Percentiles rank a stretch among this genome's conserved stretches.
Conservation (phyloP, 2,113 vertebrate species). For the Microtus montanus region DNA sequence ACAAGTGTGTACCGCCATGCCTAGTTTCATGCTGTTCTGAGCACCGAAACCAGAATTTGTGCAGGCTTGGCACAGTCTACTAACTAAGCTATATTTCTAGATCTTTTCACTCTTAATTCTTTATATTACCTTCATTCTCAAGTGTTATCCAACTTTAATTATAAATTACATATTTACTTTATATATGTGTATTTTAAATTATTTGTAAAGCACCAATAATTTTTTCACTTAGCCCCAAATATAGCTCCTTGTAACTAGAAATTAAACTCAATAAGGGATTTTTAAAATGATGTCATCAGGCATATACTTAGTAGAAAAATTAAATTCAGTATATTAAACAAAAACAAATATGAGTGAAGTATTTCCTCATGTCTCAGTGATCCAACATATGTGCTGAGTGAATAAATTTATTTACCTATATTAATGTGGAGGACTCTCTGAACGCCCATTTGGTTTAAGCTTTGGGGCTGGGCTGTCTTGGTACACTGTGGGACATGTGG, state of each 20-base stretch:
- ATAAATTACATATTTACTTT: neutral
- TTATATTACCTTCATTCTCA: neutral
- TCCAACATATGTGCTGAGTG: neutral
- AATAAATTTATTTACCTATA: conserved; percentile 18
- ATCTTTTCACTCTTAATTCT: conserved; percentile 7
- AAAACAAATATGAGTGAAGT: conserved; percentile 12
- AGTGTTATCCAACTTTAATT: neutral
- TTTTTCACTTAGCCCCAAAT: conserved; percentile 18
- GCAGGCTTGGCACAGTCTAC: neutral
- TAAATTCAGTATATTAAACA: conserved; percentile 14
- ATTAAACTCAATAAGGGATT: conserved; percentile 35
- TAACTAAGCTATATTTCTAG: neutral
- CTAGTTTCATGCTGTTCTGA: neutral
- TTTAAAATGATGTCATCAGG: conserved; percentile 12
- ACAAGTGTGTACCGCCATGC: neutral
- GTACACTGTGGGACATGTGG: neutral
- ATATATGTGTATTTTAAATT: conserved; percentile 1
- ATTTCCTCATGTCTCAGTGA: conserved; percentile 25
- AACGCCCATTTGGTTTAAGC: neutral
- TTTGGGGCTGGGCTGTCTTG: neutral
- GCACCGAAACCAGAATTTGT: neutral
- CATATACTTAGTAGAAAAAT: conserved; percentile 6
- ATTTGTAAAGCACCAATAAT: neutral
- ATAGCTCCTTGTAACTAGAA: conserved; percentile 30
- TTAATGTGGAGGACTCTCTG: conserved; percentile 4